Percentiles rank a stretch among this genome's conserved stretches.
Evolutionary conservation across 2,888 invertebrate species (phyloP).

Genomic region (Macrosoma leucophasiata): DNA sequence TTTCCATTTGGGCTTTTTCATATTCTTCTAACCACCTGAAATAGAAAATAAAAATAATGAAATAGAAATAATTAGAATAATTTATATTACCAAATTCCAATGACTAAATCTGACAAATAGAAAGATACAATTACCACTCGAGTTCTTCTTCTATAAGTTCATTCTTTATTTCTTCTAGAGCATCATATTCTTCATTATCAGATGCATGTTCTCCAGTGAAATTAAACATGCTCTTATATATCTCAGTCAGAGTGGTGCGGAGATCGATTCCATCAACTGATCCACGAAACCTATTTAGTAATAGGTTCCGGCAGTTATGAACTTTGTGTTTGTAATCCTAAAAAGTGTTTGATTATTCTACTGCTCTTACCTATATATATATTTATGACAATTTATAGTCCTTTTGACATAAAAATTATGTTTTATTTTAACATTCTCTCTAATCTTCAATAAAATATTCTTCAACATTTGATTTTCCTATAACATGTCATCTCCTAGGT

Average conservation of each 20-base stretch:
- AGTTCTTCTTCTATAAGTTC: conserved; percentile 63
- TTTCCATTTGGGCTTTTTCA: conserved; percentile 53
- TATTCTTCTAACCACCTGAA: conserved; percentile 59
- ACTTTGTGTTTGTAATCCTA: conserved; percentile 60
- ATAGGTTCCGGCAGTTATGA: conserved; percentile 51
- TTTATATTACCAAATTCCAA: no score
- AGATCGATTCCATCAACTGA: conserved; percentile 40
- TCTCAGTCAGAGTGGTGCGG: conserved; percentile 43
- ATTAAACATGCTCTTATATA: conserved; percentile 53
- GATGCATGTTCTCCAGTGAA: conserved; percentile 30
- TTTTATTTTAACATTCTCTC: no score
- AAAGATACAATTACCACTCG: conserved; percentile 42
- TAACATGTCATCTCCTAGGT: no score
- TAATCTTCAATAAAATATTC: no score
- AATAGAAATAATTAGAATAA: background rate
- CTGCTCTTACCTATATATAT: conserved; percentile 5
- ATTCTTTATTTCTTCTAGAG: conserved; percentile 51
- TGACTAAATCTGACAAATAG: no score
- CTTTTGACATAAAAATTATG: no score
- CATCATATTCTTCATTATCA: conserved; percentile 48
- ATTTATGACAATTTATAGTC: conserved; percentile 1
- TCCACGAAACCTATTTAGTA: conserved; percentile 53
- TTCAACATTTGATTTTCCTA: no score
- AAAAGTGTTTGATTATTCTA: conserved; percentile 24
- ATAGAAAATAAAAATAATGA: no score